Evolutionary conservation across 1,140 invertebrate genomes (phyloP), one percentile per base, ranked within the genome.

Genomic region (Drosophila lacteicornis): DNA sequence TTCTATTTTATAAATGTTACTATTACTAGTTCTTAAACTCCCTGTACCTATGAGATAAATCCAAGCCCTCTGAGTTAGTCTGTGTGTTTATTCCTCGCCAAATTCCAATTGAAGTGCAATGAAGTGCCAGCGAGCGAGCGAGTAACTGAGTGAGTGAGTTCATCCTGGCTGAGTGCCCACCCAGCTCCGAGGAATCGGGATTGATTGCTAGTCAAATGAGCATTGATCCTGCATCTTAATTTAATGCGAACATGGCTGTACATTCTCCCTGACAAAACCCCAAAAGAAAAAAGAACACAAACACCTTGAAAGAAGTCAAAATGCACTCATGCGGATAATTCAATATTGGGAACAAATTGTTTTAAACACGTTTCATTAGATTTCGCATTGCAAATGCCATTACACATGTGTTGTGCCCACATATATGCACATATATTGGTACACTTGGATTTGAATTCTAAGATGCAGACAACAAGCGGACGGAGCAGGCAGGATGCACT

Each of bases 331-430:
- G 81, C 84, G 85, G 51, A 76, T 88, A 88, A 88, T 90, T 90
- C 79, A 85, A 88, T 90, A 90, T 90, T 88, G 85, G 71, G 75
- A 85, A 88, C 81, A 88, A 88, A 88, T 90, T 88, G 85, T 88
- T 88, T 88, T 85, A 79, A 88, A 79, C 85, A 88, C 82, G 85
- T 88, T 90, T 90, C 85, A 88, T 88, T 88, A 88, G 85, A 84
- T 69, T 81, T 79, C 70, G 60, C 74, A 90, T 75, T 61, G 69
- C 55, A 76, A 60, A 86, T 67, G 77, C 78, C 63, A 76, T 75
- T 66, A 63, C 61, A 42, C 25, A 33, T n/a, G 47, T 38, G 33
- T 57, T 22, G 27, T 40, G 12, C 36, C 11, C n/a, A 38, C 30
- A 27, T 15, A 27, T 30, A 38, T 30, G n/a, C 25, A 25, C 12